phyloP scores from a whole-genome alignment of 2,797 vertebrate species.

The Gadopsis bispinosus region DNA sequence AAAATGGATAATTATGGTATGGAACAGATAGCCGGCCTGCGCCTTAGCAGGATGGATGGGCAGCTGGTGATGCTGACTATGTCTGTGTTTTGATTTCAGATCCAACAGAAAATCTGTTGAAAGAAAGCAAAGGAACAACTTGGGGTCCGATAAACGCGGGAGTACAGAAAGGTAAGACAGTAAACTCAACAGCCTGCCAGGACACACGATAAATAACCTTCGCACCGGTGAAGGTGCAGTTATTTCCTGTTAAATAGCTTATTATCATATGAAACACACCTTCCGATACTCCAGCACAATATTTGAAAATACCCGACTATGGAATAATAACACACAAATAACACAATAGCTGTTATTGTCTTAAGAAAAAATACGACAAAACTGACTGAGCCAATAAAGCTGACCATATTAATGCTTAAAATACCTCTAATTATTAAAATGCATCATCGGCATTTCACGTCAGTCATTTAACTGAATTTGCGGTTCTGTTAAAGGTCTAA shows the following conservation, averaged over 20 bases:
- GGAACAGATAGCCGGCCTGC: not conserved
- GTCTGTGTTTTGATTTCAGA: constrained; percentile 84
- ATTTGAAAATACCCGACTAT: not conserved
- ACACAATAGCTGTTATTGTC: not conserved
- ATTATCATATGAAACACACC: not conserved
- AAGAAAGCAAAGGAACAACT: constrained; percentile 92
- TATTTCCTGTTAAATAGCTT: not conserved
- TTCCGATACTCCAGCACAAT: not conserved
- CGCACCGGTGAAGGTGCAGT: accelerated
- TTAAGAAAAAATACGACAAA: not conserved
- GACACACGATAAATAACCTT: too few relatives aligned
- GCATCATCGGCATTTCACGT: not conserved
- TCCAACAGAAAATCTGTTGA: constrained; percentile 94
- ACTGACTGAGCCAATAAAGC: not conserved
- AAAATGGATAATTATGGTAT: not conserved
- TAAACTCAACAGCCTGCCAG: not conserved
- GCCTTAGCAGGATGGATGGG: not conserved
- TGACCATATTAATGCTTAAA: not conserved
- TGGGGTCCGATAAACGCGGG: constrained; percentile 94
- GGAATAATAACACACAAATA: not conserved
- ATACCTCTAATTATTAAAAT: not conserved
- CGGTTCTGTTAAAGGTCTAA: not conserved
- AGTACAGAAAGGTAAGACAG: constrained; percentile 95
- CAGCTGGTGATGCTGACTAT: constrained; percentile 16
- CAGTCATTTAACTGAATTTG: not conserved